Percentiles rank a stretch among this genome's conserved stretches.
These are phyloP conservation scores for Lasiurus cinereus DNA, from an alignment of 2,113 vertebrate genomes.

Conservation along the genomic window DNA sequence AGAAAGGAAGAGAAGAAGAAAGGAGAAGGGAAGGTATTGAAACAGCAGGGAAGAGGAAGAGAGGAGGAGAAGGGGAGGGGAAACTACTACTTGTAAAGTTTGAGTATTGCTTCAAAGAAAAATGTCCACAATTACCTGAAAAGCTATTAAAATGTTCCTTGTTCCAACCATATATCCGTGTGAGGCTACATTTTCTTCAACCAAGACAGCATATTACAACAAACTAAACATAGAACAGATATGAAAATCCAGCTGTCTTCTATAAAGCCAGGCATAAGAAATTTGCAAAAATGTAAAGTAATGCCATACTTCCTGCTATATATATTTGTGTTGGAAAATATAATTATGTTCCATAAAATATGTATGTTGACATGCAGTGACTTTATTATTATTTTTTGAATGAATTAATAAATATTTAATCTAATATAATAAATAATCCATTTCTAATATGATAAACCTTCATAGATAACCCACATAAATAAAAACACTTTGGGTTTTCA, in stretches of 20 bases:
- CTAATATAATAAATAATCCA: too few species aligned
- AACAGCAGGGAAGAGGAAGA: too few species aligned
- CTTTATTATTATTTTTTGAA: neutral
- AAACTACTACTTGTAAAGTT: neutral
- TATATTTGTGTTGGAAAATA: constrained; percentile 9
- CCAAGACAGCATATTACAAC: neutral
- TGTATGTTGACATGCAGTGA: neutral
- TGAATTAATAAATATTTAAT: neutral
- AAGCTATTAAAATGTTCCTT: neutral
- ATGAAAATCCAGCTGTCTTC: neutral
- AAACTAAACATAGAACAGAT: neutral
- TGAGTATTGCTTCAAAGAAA: neutral
- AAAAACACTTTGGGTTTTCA: neutral
- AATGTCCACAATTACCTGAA: neutral
- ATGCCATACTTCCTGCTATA: neutral
- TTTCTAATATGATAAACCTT: neutral
- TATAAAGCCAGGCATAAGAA: neutral
- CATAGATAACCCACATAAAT: neutral
- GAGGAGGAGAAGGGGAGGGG: accelerated
- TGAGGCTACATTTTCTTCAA: neutral
- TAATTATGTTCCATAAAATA: neutral
- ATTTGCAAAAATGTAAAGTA: neutral
- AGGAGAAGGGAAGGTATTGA: neutral
- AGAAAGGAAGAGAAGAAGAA: neutral
- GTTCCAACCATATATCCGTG: neutral